Conservation (phyloP, 1,140 invertebrate species). For the Drosophila repletoides region DNA sequence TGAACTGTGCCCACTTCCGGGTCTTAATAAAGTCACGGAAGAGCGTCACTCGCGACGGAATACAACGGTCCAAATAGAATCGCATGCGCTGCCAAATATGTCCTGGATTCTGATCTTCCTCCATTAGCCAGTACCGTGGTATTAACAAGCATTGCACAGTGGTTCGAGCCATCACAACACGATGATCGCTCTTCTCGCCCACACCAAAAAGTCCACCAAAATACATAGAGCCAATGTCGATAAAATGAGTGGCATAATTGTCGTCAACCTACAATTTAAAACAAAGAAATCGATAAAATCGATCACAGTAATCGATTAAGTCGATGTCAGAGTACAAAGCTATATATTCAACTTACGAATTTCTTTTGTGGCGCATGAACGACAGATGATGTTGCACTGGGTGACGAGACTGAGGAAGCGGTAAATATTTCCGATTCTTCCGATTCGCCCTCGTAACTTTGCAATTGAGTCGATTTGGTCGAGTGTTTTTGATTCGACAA, state of each 20-base stretch:
- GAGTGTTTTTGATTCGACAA: not conserved
- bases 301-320: too few species aligned
- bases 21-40: conserved; percentile 83
- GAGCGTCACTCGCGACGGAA: conserved; percentile 83
- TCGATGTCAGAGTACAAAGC: too few species aligned
- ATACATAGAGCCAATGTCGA: conserved; percentile 70
- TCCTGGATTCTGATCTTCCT: conserved; percentile 84
- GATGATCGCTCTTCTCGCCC: conserved; percentile 84
- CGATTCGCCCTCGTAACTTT: not conserved
- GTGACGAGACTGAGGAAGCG: not conserved
- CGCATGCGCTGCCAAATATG: conserved; percentile 85
- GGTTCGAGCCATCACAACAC: conserved; percentile 84
- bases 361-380: not conserved
- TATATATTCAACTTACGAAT: too few species aligned
- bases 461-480: not conserved
- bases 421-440: conserved; percentile 20
- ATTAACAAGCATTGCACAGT: conserved; percentile 84
- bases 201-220: conserved; percentile 73
- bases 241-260: conserved; percentile 52
- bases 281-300: not conserved
- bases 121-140: conserved; percentile 84
- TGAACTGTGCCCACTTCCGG: conserved; percentile 83
- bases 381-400: not conserved
- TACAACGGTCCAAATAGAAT: conserved; percentile 83
- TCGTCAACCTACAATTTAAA: not conserved